phyloP scores from a whole-genome alignment of 2,888 invertebrate species.

The Drosophila suboccidentalis region DNA sequence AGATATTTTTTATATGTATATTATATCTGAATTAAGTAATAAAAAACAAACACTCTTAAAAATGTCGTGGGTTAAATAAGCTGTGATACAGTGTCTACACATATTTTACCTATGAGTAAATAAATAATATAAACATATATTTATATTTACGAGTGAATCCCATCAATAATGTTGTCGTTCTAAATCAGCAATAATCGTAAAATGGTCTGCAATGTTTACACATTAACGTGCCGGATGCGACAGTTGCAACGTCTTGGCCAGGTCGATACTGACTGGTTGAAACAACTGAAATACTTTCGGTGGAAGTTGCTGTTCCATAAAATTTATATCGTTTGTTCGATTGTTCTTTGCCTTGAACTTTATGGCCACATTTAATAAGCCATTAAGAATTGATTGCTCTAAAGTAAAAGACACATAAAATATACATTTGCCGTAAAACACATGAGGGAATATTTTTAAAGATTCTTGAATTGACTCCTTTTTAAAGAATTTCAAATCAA shows the following conservation, averaged over 20 bases:
- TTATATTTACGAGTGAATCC: constrained; percentile 22
- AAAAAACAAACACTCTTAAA: too few species aligned
- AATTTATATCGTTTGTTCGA: constrained; percentile 27
- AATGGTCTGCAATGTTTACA: constrained; percentile 37
- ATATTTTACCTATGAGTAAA: background rate
- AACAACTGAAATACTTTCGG: constrained; percentile 20
- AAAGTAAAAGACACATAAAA: constrained; percentile 55
- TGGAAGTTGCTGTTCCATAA: constrained; percentile 14
- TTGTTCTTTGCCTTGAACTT: constrained; percentile 41
- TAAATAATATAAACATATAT: too few species aligned
- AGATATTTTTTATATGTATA: too few species aligned
- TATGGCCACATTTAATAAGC: constrained; percentile 76
- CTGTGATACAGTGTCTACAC: background rate
- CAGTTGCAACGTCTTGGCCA: constrained; percentile 3
- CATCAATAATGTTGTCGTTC: constrained; percentile 34
- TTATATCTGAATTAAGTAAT: too few species aligned
- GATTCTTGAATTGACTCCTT: background rate
- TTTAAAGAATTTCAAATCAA: background rate
- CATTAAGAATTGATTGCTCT: constrained; percentile 76
- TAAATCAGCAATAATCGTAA: constrained; percentile 55
- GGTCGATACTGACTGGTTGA: constrained; percentile 5
- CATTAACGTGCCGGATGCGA: constrained; percentile 47
- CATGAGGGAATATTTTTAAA: background rate
- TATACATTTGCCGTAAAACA: constrained; percentile 22
- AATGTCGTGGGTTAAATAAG: too few species aligned